Base-by-base conservation (phyloP, 2,888 invertebrate genomes). In the Andrena praecox region DNA sequence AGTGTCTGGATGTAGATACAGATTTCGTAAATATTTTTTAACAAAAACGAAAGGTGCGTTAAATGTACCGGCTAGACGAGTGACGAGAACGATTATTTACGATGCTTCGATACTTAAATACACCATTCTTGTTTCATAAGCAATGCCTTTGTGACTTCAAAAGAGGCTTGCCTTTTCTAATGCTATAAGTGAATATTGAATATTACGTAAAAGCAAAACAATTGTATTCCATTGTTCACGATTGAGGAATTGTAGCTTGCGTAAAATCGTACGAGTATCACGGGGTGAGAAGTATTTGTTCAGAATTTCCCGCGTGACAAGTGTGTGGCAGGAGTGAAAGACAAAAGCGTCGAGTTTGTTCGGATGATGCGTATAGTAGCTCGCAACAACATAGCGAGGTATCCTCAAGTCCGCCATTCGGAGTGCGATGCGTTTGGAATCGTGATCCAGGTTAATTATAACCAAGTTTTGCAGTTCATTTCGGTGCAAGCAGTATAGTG, bases 51-150 rank as follows among this genome's bases (percentile, higher is more conserved):
- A 27, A 42, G 62, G 63, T 78, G 48, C 77, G 54, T 63, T 42
- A 48, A 64, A 75, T 78, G 74, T 64, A 74, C 59, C 27, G 20
- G 3, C 12, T 50, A 6, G 4, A 69, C 42, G 2, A 8, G 20
- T 75, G n/a, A 54, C 63, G 42, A 42, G 35, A 79, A 75, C 59
- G 66, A 79, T 35, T 80, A 69, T 56, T 69, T 70, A 71, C 50
- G 60, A 85, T 75, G 70, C 50, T 78, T 79, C 59, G 73, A 80
- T 84, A 81, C 72, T 85, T 81, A 76, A 75, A 67, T 52, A 63
- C 33, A 74, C 10, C 60, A 79, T 73, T 20, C 54, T 84, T 81
- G 59, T 27, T 74, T 82, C 24, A 42, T 20, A 54, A 50, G 50
- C 2, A 48, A 76, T 67, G 59, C 52, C 69, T 20, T 80, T 59